Percentiles rank a stretch among this genome's conserved stretches.
Evolutionary conservation across 2,888 invertebrate genomes (phyloP).

Genomic region (Chesias legatella): DNA sequence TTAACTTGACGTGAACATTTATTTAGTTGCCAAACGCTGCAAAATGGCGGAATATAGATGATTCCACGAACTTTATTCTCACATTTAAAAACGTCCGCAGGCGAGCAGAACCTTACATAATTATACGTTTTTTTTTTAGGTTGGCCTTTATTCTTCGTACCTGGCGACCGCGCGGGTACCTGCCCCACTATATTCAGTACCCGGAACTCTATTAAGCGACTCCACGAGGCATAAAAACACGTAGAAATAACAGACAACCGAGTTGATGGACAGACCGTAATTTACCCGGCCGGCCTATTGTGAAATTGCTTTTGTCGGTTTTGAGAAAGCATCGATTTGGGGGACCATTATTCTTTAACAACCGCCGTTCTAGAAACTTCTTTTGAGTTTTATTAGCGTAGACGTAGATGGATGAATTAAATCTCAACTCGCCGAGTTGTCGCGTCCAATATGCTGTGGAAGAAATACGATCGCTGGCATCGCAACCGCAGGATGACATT

Average conservation of each 20-base stretch:
- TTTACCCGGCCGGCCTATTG: conserved; percentile 46
- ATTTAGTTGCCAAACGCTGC: conserved; percentile 29
- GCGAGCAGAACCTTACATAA: conserved; percentile 41
- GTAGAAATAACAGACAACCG: conserved; percentile 53
- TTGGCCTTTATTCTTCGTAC: conserved; percentile 56
- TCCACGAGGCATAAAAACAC: conserved; percentile 63
- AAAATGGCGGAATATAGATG: conserved; percentile 26
- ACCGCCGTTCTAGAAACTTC: conserved; percentile 17
- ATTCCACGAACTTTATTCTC: conserved; percentile 34
- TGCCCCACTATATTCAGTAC: conserved; percentile 61
- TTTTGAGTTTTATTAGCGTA: conserved; percentile 12
- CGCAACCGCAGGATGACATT: conserved; percentile 30
- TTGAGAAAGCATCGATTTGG: conserved; percentile 24
- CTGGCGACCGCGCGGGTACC: conserved; percentile 54
- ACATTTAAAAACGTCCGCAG: conserved; percentile 44
- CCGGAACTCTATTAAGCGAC: conserved; percentile 72
- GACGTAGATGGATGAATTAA: conserved; percentile 6
- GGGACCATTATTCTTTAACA: conserved; percentile 21
- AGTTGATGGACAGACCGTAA: conserved; percentile 55
- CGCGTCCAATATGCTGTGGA: conserved; percentile 16
- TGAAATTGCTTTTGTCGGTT: conserved; percentile 44
- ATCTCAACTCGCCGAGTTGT: conserved; percentile 11
- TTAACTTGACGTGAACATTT: conserved; percentile 35
- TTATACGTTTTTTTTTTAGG: conserved; percentile 47
- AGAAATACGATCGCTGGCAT: conserved; percentile 26